Evolutionary conservation across 1,140 invertebrate species (phyloP).

Genomic region (Nymphalis io): DNA sequence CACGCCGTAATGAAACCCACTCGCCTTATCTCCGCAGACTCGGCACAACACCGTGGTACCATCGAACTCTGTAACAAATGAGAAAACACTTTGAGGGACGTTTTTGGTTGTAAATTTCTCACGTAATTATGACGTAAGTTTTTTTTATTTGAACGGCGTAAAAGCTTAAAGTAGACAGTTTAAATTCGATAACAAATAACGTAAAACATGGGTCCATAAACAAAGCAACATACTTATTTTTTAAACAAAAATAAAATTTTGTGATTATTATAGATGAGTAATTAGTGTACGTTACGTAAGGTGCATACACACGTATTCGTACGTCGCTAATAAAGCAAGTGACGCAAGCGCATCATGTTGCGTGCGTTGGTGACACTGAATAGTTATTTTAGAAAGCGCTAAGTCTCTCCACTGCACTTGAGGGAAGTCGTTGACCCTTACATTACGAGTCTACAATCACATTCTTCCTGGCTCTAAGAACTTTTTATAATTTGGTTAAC

Average conservation of each 20-base stretch:
- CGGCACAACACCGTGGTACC: slow-evolving; percentile 98
- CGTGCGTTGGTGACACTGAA: slow-evolving; percentile 72
- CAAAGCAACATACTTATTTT: neutral
- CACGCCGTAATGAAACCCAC: slow-evolving; percentile 99
- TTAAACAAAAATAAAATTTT: neutral
- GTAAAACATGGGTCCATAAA: neutral
- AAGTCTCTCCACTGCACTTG: slow-evolving; percentile 55
- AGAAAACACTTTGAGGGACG: slow-evolving; percentile 19
- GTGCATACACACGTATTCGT: slow-evolving; percentile 24
- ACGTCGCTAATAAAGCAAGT: slow-evolving; percentile 50
- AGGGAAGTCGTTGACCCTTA: slow-evolving; percentile 61
- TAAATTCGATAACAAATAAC: too few species aligned
- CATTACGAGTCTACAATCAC: slow-evolving; percentile 33
- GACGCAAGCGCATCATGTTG: slow-evolving; percentile 63
- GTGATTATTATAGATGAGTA: slow-evolving; percentile 10
- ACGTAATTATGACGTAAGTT: too few species aligned
- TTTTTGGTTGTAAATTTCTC: too few species aligned
- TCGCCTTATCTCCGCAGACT: slow-evolving; percentile 99
- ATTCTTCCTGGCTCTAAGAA: slow-evolving; percentile 18
- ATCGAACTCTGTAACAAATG: slow-evolving; percentile 96
- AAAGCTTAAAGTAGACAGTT: too few species aligned
- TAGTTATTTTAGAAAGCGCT: slow-evolving; percentile 77
- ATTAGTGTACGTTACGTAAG: slow-evolving; percentile 34
- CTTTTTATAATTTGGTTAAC: slow-evolving; percentile 14
- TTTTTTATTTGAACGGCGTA: too few species aligned